Evolutionary conservation across 2,797 vertebrate species (phyloP).

Genomic region (Allochrocebus solatus): DNA sequence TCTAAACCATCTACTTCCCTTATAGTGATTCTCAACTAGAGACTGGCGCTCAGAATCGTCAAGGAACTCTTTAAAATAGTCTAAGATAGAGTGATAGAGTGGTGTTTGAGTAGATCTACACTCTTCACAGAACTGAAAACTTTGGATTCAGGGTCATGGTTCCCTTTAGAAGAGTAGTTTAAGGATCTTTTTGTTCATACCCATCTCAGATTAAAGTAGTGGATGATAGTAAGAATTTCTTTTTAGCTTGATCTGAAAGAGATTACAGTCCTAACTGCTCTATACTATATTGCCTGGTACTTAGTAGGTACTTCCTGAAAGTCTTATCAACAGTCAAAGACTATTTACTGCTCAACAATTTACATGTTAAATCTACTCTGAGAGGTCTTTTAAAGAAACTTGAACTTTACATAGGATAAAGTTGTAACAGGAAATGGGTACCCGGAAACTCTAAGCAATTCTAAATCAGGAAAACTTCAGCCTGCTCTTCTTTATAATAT

Average conservation of each 20-base stretch:
- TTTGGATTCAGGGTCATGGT: background rate
- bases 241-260: constrained; percentile 1
- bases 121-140: background rate
- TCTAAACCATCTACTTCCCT: background rate
- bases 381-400: constrained; percentile 6
- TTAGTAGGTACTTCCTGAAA: constrained; percentile 15
- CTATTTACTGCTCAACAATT: background rate
- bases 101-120: background rate
- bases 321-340: background rate
- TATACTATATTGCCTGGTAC: background rate
- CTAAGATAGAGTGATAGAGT: background rate
- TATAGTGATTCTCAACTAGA: background rate
- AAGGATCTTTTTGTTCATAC: background rate
- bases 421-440: background rate
- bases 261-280: background rate
- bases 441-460: background rate
- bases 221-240: background rate
- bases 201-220: constrained; percentile 1
- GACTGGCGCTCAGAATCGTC: background rate
- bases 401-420: background rate
- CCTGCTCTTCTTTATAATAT: background rate
- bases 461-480: background rate
- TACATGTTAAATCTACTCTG: background rate
- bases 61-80: constrained; percentile 24
- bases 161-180: constrained; percentile 9